phyloP scores from a whole-genome alignment of 2,113 vertebrate genomes.

The Notarius quadriscutis region DNA sequence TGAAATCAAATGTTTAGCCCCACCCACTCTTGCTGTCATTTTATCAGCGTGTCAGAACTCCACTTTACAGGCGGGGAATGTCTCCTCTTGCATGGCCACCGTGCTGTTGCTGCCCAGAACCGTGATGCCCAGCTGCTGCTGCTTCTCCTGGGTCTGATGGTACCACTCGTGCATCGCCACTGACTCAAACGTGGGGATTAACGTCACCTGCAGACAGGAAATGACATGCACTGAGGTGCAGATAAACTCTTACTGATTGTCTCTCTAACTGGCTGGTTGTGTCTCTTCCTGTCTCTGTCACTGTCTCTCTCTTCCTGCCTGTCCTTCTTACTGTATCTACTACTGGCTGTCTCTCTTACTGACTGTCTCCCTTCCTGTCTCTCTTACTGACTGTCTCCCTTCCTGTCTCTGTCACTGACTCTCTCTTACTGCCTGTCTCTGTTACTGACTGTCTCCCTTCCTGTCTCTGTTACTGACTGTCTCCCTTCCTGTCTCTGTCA shows the following conservation, averaged over 20 bases:
- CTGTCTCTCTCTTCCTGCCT: neutral
- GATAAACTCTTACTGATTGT: neutral
- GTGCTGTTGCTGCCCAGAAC: slow-evolving; percentile 93
- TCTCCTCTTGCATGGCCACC: slow-evolving; percentile 93
- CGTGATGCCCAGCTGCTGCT: slow-evolving; percentile 81
- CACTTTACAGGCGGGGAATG: slow-evolving; percentile 93
- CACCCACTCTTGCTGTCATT: neutral
- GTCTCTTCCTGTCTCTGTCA: neutral
- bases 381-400: neutral
- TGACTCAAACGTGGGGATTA: slow-evolving; percentile 91
- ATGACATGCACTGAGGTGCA: neutral
- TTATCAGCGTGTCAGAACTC: slow-evolving; percentile 78
- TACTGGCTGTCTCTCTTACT: neutral
- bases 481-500: too few relatives aligned
- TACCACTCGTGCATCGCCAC: slow-evolving; percentile 88
- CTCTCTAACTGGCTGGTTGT: neutral
- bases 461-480: neutral
- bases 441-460: neutral
- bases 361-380: neutral
- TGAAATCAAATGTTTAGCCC: neutral
- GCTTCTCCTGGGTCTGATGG: slow-evolving; percentile 81
- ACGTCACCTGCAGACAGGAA: slow-evolving; percentile 78
- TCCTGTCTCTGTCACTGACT: too few relatives aligned
- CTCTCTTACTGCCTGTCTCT: neutral
- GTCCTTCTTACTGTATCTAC: too few relatives aligned